Base-by-base conservation (phyloP, 2,113 vertebrate species). In the Corythaixoides concolor region DNA sequence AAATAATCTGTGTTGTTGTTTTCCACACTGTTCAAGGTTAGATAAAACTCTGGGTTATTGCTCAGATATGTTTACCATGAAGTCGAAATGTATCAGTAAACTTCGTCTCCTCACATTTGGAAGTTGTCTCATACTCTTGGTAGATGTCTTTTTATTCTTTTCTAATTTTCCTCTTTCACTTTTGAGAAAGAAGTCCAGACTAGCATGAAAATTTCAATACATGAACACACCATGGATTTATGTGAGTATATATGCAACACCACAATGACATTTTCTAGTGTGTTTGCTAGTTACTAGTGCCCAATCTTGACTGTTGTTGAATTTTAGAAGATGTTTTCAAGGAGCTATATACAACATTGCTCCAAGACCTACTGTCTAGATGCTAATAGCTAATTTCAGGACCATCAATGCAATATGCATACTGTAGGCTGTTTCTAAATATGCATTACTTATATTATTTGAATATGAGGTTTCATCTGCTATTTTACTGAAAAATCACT, bases 51-150 rank as follows among this genome's bases (percentile, higher is more conserved):
- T 20, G 35, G 18, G 24, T 32, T 70, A 21, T 23, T 53, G 35
- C n/a, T 84, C 35, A 56, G 49, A 16, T 55, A 28, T 3, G 9
- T 39, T 87, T 69, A 47, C 23, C 0, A 0, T 47, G 43, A 87
- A 47, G 22, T 49, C 8, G 9, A 45, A 91, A 64, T 23, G 6
- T 35, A 19, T 37, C 32, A 50, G 12, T 37, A 49, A 93, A 52
- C 8, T 49, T 80, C 20, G 64, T n/a, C 37, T 67, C 12, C 35
- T 33, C 47, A 33, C 21, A 23, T 43, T 30, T 11, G 6, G 15
- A 89, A 81, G 7, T 17, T 85, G 15, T 35, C 19, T 30, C 47
- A 26, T 60, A 27, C 5, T 66, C 55, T 49, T 77, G 55, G 49
- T 39, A 62, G 32, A 11, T 58, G 18, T 4, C 5, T 59, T 76